Evolutionary conservation across 2,888 invertebrate genomes (phyloP).

Genomic region (Tubiluchus corallicola): DNA sequence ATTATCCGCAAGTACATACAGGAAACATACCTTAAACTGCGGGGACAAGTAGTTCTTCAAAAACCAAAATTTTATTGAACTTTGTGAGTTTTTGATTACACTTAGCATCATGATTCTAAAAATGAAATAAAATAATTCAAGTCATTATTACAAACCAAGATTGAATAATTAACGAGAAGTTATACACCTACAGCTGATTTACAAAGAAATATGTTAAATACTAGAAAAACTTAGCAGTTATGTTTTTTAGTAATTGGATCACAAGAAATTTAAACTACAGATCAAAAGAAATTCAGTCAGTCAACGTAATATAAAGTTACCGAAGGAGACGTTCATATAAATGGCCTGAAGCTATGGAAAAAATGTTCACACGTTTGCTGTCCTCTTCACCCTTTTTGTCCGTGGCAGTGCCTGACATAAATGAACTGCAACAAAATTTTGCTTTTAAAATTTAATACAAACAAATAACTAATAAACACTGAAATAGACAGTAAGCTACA

Average conservation of each 20-base stretch:
- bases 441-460: no score
- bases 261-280: no score
- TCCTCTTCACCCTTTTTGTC: constrained; percentile 28
- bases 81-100: constrained; percentile 82
- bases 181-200: neutral
- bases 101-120: constrained; percentile 94
- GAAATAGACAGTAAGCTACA: no score
- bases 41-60: constrained; percentile 96
- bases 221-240: neutral
- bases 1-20: no score
- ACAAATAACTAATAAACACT: no score
- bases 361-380: constrained; percentile 72
- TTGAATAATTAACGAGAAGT: neutral
- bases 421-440: no score
- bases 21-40: constrained; percentile 52
- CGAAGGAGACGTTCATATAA: constrained; percentile 77
- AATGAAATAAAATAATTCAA: constrained; percentile 12
- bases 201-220: neutral
- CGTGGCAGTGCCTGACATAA: no score
- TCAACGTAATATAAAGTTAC: constrained; percentile 20
- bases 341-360: constrained; percentile 95
- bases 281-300: no score
- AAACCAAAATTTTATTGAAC: constrained; percentile 95
- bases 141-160: neutral
- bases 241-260: neutral